Evolutionary conservation across 2,888 invertebrate genomes (phyloP), one percentile per base, ranked within the genome.

Genomic region (Siphlonurus alternatus): DNA sequence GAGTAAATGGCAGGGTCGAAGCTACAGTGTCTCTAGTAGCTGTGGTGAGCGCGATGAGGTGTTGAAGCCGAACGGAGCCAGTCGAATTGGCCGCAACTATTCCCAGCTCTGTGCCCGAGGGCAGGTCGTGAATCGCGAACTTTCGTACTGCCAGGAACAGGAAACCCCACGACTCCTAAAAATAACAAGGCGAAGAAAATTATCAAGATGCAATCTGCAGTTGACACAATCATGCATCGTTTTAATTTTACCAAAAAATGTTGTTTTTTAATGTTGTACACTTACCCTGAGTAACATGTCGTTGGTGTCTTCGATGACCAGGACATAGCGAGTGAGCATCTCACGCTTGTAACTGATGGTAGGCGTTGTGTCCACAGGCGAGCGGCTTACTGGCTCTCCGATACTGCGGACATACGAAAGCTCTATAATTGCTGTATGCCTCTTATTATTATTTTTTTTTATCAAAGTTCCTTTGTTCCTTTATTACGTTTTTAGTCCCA

Each of bases 221-320:
- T n/a, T n/a, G n/a, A n/a, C n/a, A n/a, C n/a, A 59, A 59, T 23
- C 15, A 18, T 23, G 25, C 59, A 61, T 18, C 15, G 15, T n/a
- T n/a, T n/a, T n/a, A n/a, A n/a, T 22, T 10, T 23, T 23, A 25
- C 23, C 15, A 18, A 25, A 23, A 61, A 25, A 10, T 25, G 15
- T 5, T 5, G 23, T 54, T 5, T 54, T 63, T 59, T 23, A 63
- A 23, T 60, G n/a, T 22, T 63, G 19, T 7, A 56, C 62, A 66
- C 70, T 70, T 70, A 74, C 74, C 70, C 82, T 74, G 25, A 79
- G 73, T 66, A 78, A 72, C 78, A 81, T 81, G 66, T 81, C 80
- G 69, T 79, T 79, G 20, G 81, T 80, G 67, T 81, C 81, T 70
- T 83, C 83, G 53, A 83, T 76, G 1, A 83, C 76, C 54, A 83